phyloP scores from a whole-genome alignment of 2,797 vertebrate genomes.

The Cossypha caffra region DNA sequence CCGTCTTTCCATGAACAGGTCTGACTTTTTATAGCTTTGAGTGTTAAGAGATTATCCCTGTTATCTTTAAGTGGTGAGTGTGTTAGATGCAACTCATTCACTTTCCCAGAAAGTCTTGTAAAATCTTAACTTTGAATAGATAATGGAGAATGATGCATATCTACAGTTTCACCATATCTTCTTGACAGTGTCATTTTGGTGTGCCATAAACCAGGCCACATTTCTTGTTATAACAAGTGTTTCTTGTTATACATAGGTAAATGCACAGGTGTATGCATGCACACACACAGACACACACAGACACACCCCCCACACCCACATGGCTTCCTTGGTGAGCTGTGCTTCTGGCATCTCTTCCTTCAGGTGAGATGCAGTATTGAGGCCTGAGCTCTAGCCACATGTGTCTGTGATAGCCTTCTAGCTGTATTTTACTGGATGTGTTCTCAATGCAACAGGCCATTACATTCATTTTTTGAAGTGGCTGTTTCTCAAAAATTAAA shows the following conservation, averaged over 20 bases:
- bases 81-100: not conserved
- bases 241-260: not conserved
- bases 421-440: not conserved
- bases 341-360: not conserved
- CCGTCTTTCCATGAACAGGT: not conserved
- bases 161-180: not conserved
- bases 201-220: accelerated
- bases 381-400: not conserved
- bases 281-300: accelerated
- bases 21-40: not conserved
- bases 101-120: not conserved
- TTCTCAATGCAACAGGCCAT: not conserved
- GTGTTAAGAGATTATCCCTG: not conserved
- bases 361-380: accelerated
- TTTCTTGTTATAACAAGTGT: not conserved
- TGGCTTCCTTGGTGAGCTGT: not conserved
- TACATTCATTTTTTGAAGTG: not conserved
- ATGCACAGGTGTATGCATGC: accelerated
- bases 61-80: not conserved
- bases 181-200: not conserved
- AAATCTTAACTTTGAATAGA: not conserved
- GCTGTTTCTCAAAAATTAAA: not conserved
- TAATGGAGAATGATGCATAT: not conserved
- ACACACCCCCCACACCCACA: no score
- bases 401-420: not conserved